These are phyloP conservation scores for Lycia hirtaria DNA, from an alignment of 2,888 invertebrate species.

Conservation along the genomic window DNA sequence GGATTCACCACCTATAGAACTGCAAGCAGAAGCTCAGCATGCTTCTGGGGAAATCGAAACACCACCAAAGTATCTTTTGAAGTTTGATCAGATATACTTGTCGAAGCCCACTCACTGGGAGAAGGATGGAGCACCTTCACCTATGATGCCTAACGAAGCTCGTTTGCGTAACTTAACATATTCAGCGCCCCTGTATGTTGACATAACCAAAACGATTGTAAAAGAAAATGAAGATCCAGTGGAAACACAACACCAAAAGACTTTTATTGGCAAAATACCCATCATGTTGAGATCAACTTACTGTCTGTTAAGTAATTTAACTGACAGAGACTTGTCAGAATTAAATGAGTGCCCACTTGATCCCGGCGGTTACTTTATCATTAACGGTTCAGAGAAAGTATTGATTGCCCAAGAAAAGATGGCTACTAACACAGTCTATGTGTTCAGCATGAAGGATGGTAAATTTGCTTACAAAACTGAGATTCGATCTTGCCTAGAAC, in stretches of 20 bases:
- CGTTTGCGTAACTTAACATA: conserved; percentile 98
- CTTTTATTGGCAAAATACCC: conserved; percentile 96
- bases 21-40: conserved; percentile 99
- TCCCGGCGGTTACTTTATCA: conserved; percentile 99
- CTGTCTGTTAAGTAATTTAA: conserved; percentile 96
- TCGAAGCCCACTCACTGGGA: conserved; percentile 99
- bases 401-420: conserved; percentile 99
- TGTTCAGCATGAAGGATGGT: conserved; percentile 99
- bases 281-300: conserved; percentile 99
- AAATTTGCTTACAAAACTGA: conserved; percentile 99
- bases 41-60: conserved; percentile 96
- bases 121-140: conserved; percentile 99
- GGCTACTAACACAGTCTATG: conserved; percentile 99
- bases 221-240: conserved; percentile 96
- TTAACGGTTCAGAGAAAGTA: conserved; percentile 99
- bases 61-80: conserved; percentile 95
- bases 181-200: conserved; percentile 99
- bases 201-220: conserved; percentile 98
- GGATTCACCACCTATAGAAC: conserved; percentile 98
- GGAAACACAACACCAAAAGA: conserved; percentile 92
- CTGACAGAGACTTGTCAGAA: conserved; percentile 99
- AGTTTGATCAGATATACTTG: conserved; percentile 99
- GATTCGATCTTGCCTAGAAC: conserved; percentile 91
- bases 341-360: conserved; percentile 99
- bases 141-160: conserved; percentile 99